These are phyloP conservation scores for Ctenodactylus gundi DNA, from an alignment of 2,113 vertebrate species.

Conservation along the genomic window DNA sequence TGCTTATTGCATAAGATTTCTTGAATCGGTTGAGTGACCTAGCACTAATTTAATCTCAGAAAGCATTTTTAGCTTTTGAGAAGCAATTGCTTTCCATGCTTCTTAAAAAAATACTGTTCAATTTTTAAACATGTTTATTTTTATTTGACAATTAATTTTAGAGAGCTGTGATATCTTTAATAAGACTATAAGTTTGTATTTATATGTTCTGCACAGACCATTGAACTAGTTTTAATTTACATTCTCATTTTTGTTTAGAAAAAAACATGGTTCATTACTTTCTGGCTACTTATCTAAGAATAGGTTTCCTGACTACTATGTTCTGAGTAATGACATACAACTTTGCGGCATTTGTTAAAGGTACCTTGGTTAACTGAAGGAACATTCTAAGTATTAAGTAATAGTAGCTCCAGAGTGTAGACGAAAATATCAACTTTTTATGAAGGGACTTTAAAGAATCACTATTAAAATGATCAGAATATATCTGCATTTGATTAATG, in stretches of 20 bases:
- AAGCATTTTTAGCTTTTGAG: background rate
- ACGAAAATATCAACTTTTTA: slow-evolving; percentile 30
- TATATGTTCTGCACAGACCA: background rate
- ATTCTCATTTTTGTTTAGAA: slow-evolving; percentile 24
- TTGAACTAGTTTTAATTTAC: slow-evolving; percentile 45
- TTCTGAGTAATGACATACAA: slow-evolving; percentile 24
- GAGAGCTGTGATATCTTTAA: slow-evolving; percentile 10
- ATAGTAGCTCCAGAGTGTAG: background rate
- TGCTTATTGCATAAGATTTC: background rate
- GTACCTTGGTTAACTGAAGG: background rate
- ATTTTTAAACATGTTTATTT: background rate
- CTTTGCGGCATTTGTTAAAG: background rate
- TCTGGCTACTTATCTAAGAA: slow-evolving; percentile 35
- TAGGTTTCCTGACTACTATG: slow-evolving; percentile 29
- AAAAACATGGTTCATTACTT: slow-evolving; percentile 44
- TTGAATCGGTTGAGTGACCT: background rate
- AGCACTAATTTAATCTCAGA: background rate
- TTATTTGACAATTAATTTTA: slow-evolving; percentile 3
- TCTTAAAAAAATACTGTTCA: background rate
- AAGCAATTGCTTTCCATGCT: background rate
- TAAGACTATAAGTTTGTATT: slow-evolving; percentile 13
- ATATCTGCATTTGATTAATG: background rate
- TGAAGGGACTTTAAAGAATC: background rate
- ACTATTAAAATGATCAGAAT: slow-evolving; percentile 18
- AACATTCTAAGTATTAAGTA: slow-evolving; percentile 18